Conservation (phyloP, 2,888 invertebrate species). For the Anoplius nigerrimus region DNA sequence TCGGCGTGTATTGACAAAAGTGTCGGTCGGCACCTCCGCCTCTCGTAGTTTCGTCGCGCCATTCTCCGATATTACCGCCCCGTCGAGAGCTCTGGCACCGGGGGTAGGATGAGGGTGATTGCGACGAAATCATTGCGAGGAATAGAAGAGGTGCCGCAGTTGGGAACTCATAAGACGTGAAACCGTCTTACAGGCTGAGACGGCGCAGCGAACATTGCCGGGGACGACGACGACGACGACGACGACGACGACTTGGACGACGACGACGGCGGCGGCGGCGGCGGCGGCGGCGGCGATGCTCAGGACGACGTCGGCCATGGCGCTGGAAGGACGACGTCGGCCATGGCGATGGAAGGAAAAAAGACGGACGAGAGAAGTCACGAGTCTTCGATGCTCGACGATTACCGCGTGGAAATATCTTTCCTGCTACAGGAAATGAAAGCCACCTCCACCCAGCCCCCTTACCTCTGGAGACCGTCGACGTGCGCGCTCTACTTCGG, state of each 20-base stretch:
- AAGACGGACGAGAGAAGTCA: constrained; percentile 28
- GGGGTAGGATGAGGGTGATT: constrained; percentile 69
- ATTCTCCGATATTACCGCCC: constrained; percentile 75
- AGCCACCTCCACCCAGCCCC: too few relatives aligned
- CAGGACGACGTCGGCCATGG: too few relatives aligned
- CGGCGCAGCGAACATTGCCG: constrained; percentile 7
- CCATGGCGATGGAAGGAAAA: constrained; percentile 30
- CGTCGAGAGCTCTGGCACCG: constrained; percentile 55
- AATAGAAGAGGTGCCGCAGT: constrained; percentile 75
- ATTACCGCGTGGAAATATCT: too few relatives aligned
- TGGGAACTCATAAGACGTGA: constrained; percentile 72
- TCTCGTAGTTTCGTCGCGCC: constrained; percentile 74
- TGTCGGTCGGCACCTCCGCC: constrained; percentile 73
- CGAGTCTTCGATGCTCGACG: too few relatives aligned
- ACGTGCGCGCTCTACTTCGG: too few relatives aligned
- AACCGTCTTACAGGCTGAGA: constrained; percentile 57
- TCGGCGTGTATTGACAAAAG: constrained; percentile 77
- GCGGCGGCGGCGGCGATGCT: background rate
- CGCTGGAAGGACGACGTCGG: background rate
- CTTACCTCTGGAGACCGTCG: too few relatives aligned
- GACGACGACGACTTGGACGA: background rate
- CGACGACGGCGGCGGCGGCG: background rate
- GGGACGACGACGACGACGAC: constrained; percentile 21
- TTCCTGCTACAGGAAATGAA: too few relatives aligned
- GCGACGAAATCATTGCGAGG: constrained; percentile 76